A percentile compares a stretch with the other conserved stretches of the same genome.
These are phyloP conservation scores for Chauna torquata DNA, from an alignment of 2,113 vertebrate genomes.

Conservation along the genomic window DNA sequence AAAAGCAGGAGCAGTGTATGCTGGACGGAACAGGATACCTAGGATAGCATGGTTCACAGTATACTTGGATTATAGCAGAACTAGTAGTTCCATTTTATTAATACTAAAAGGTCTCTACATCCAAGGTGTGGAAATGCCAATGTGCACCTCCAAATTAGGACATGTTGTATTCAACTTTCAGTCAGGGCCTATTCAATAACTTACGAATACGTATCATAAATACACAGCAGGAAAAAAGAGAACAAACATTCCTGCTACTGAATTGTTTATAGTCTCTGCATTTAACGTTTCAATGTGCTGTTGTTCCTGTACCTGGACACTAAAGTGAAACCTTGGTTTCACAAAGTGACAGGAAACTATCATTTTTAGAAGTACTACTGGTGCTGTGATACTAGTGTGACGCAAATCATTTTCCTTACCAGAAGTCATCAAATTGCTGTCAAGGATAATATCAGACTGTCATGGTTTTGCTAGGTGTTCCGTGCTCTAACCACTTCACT, in stretches of 20 bases:
- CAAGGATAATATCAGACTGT: neutral
- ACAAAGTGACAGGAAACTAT: neutral
- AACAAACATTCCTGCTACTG: neutral
- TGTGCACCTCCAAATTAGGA: neutral
- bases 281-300: neutral
- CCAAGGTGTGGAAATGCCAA: neutral
- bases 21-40: neutral
- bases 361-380: too few species aligned
- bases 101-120: neutral
- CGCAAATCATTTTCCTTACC: too few species aligned
- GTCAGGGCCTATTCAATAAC: neutral
- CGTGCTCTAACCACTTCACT: neutral
- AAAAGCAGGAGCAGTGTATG: neutral
- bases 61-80: neutral
- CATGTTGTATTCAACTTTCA: neutral
- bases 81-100: neutral
- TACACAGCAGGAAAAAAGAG: neutral
- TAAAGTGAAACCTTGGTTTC: neutral
- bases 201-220: neutral
- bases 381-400: neutral
- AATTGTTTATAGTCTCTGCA: neutral
- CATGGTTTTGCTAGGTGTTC: neutral
- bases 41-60: neutral
- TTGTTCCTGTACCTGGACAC: neutral
- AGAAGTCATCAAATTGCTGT: neutral